Conservation (phyloP, 2,113 vertebrate genomes). For the Neolamprologus sp. region DNA sequence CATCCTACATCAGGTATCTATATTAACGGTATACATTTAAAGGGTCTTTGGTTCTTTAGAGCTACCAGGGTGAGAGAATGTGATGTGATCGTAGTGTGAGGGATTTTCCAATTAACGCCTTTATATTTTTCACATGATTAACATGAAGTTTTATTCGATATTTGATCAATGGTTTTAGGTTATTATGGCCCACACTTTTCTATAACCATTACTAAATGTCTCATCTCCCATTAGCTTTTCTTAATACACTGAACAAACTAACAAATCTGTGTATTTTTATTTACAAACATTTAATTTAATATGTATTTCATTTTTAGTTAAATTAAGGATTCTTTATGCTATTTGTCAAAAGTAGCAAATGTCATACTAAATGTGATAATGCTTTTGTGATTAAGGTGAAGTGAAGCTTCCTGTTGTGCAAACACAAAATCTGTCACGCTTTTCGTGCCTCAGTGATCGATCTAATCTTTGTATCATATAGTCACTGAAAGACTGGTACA, state of each 20-base stretch:
- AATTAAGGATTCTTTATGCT: not conserved
- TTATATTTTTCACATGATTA: not conserved
- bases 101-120: not conserved
- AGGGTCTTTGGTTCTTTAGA: not conserved
- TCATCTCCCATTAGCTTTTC: not conserved
- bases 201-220: not conserved
- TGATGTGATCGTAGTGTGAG: not conserved
- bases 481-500: not conserved
- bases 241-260: not conserved
- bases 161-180: not conserved
- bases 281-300: not conserved
- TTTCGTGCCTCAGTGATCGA: fast-evolving
- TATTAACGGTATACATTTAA: not conserved
- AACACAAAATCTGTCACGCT: not conserved
- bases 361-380: not conserved
- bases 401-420: not conserved
- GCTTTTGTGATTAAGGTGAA: not conserved
- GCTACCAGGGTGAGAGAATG: not conserved
- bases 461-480: not conserved
- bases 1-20: not conserved
- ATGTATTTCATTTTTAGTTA: not conserved
- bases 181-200: not conserved
- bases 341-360: not conserved
- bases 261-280: not conserved
- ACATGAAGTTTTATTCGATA: not conserved